Base-by-base conservation (phyloP, 2,113 vertebrate species). In the Hassar affinis region DNA sequence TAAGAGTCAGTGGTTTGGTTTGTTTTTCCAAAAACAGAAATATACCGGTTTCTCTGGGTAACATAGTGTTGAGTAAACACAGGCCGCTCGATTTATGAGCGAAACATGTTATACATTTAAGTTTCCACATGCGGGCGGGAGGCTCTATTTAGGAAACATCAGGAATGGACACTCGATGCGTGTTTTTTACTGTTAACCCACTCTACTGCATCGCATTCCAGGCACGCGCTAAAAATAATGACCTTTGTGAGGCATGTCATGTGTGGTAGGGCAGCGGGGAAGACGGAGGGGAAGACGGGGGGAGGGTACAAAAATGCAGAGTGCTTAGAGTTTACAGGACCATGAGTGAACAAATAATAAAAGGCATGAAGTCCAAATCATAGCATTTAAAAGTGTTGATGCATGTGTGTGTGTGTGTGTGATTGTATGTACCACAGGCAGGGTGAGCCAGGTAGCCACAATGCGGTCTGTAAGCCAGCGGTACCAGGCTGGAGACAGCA, bases 381-480 rank as follows among this genome's bases (percentile, higher is more conserved):
- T 27, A 15, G 30, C n/a, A n/a, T n/a, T n/a, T n/a, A n/a, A n/a
- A n/a, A n/a, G n/a, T n/a, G 64, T 66, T 56, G 52, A 9, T 30
- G 17, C 35, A 49, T 33, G 15, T 78, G 75, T 59, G 38, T 14
- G 47, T 51, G 78, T 14, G 45, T 49, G 57, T 79, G 42, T 33
- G 22, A 62, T 4, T 49, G 71, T 81, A 94, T 96, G 92, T 93
- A 99, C 98, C 96, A 97, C 97, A 47, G 98, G 98, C 25, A 99
- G 92, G 0, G 98, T 99, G 90, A 99, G 93, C 98, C 98, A 99
- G 45, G 95, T 97, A 81, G 98, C 98, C 22, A 99, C 96, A 42
- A 99, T 87, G 27, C 95, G 93, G 87, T 98, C 95, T 0, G 95
- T 98, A 90, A 99, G 91, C 97, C 98, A 97, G 92, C 98, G 98